Evolutionary conservation across 92 coral and sea anemone genomes (phyloP).

Genomic region (Hydrozoanthus gracilis): DNA sequence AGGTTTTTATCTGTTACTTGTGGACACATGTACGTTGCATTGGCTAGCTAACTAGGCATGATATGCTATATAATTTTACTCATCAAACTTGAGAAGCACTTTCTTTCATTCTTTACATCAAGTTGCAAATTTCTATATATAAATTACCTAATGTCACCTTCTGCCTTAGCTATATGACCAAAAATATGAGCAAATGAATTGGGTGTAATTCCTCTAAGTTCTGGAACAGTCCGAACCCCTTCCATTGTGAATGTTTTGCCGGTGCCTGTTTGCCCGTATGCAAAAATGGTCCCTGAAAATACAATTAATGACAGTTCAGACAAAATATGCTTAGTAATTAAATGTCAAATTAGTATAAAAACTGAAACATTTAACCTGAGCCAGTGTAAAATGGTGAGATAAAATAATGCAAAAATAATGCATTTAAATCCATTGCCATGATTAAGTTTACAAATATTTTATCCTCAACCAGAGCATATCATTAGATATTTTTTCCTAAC

Average conservation of each 20-base stretch:
- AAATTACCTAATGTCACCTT: conserved; percentile 90
- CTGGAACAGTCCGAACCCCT: conserved; percentile 94
- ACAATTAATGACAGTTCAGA: background rate
- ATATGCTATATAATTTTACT: no score
- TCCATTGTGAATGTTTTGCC: conserved; percentile 99
- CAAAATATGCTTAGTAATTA: background rate
- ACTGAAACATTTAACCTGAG: background rate
- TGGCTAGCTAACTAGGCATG: no score
- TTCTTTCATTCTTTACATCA: no score
- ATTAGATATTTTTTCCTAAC: conserved; percentile 5
- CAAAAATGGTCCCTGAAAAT: conserved; percentile 94
- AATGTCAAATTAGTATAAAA: conserved; percentile 7
- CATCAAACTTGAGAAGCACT: no score
- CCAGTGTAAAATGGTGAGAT: background rate
- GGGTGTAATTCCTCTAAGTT: conserved; percentile 95
- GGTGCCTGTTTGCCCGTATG: conserved; percentile 99
- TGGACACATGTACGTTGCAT: no score
- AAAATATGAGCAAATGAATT: conserved; percentile 97
- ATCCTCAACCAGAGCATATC: background rate
- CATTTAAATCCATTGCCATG: background rate
- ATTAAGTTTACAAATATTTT: background rate
- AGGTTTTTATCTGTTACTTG: no score
- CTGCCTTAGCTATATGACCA: conserved; percentile 99
- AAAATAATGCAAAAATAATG: background rate
- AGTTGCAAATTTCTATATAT: background rate